These are phyloP conservation scores for Coccyzus lansbergi DNA, from an alignment of 2,797 vertebrate genomes.

Conservation along the genomic window DNA sequence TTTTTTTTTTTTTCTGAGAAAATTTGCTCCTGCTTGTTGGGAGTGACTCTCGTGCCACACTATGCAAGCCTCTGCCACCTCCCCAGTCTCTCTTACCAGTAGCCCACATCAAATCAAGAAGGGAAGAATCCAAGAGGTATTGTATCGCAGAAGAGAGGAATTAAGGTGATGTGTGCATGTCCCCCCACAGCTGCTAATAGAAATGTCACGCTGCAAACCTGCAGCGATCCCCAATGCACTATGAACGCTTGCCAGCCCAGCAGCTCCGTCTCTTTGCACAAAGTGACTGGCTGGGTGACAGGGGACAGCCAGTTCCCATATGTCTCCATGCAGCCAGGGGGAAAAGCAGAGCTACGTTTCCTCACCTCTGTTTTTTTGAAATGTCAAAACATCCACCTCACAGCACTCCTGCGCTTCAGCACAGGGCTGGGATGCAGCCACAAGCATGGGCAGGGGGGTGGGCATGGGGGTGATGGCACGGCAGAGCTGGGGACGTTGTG, in stretches of 20 bases:
- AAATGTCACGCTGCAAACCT: constrained; percentile 40
- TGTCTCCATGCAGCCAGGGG: background rate
- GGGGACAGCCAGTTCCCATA: background rate
- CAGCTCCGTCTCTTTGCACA: background rate
- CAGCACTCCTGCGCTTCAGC: background rate
- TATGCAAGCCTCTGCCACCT: background rate
- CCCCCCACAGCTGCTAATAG: background rate
- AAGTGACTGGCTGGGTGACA: background rate
- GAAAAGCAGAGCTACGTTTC: background rate
- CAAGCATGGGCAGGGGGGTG: fast-evolving
- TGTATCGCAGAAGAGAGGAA: background rate
- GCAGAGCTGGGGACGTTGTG: background rate
- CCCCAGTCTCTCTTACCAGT: background rate
- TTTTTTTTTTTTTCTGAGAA: background rate
- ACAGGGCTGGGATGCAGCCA: background rate
- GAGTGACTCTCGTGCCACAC: background rate
- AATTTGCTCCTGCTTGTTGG: background rate
- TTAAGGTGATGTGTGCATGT: background rate
- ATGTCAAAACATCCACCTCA: background rate
- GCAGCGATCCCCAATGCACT: background rate
- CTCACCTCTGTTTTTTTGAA: background rate
- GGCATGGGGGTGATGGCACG: background rate
- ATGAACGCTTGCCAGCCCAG: background rate
- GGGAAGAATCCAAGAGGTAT: background rate
- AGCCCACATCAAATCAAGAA: background rate